These are phyloP conservation scores for Brachymystax lenok DNA, from an alignment of 2,797 vertebrate genomes.

Conservation along the genomic window DNA sequence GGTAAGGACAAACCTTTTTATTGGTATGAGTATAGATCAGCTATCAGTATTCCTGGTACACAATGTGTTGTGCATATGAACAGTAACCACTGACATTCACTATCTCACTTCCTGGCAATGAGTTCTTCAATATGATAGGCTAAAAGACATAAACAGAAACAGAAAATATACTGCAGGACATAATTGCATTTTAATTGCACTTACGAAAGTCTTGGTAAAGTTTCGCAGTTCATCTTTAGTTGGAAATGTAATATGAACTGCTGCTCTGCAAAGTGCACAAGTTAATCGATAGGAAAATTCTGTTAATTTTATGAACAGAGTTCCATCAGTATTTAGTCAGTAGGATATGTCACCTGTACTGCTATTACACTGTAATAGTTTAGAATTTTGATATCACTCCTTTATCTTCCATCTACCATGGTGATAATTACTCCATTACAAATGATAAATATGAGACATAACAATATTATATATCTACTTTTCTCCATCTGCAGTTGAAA, in stretches of 20 bases:
- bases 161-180: constrained; percentile 12
- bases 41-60: background rate
- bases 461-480: constrained; percentile 20
- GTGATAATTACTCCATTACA: constrained; percentile 3
- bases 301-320: background rate
- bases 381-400: background rate
- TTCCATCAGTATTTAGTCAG: background rate
- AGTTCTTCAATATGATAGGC: background rate
- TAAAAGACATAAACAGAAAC: background rate
- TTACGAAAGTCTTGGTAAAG: constrained; percentile 37
- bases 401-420: constrained; percentile 3
- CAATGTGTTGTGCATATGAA: background rate
- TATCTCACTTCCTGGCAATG: background rate
- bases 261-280: background rate
- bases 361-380: background rate
- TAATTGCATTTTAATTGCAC: constrained; percentile 58
- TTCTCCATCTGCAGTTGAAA: constrained; percentile 37
- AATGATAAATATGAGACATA: constrained; percentile 17
- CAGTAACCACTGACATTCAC: background rate
- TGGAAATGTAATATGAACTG: background rate
- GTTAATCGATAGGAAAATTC: background rate
- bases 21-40: background rate
- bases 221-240: background rate
- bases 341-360: background rate
- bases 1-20: constrained; percentile 1